These are phyloP conservation scores for Squalus acanthias DNA, from an alignment of 2,797 vertebrate genomes.

Conservation along the genomic window DNA sequence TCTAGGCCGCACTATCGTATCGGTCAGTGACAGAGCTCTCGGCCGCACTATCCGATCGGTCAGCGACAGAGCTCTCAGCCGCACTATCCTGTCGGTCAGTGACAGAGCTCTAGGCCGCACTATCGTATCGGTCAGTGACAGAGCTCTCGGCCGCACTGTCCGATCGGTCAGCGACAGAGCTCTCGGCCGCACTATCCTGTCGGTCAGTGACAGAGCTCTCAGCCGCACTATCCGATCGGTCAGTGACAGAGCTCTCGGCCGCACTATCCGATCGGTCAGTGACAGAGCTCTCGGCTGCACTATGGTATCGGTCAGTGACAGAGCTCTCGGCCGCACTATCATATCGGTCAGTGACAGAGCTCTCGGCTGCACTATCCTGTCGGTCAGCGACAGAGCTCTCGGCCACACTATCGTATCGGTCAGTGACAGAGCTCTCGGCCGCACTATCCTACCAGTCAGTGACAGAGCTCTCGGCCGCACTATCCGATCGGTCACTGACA, in stretches of 20 bases:
- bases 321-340: neutral
- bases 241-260: neutral
- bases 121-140: neutral
- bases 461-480: neutral
- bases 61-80: neutral
- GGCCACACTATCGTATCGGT: neutral
- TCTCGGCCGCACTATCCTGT: neutral
- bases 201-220: neutral
- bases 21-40: neutral
- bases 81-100: neutral
- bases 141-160: neutral
- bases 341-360: neutral
- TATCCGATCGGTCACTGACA: neutral
- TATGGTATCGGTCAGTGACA: neutral
- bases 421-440: neutral
- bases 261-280: neutral
- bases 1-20: neutral
- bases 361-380: neutral
- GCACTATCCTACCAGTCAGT: neutral
- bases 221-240: neutral
- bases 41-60: neutral
- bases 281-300: neutral
- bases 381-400: neutral
- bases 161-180: neutral
- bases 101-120: neutral